Conservation (phyloP, 2,888 invertebrate genomes). For the Trachelus troglodyta region DNA sequence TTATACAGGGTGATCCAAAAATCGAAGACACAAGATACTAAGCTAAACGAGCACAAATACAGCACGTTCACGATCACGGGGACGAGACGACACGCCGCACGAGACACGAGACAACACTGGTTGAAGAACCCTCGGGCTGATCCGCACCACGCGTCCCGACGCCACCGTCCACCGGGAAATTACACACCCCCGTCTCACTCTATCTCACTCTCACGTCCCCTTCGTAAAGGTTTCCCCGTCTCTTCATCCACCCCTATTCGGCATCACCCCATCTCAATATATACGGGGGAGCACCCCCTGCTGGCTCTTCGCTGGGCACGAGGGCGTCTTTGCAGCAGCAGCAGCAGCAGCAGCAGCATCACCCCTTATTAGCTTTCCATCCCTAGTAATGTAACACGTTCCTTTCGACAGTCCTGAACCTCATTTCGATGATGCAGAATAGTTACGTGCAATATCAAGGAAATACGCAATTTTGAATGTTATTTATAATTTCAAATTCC, state of each 20-base stretch:
- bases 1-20: not conserved
- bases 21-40: slow-evolving; percentile 32
- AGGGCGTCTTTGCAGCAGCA: slow-evolving; percentile 44
- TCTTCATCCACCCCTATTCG: slow-evolving; percentile 29
- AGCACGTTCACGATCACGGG: slow-evolving; percentile 56
- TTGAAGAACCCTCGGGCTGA: slow-evolving; percentile 57
- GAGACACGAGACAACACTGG: slow-evolving; percentile 63
- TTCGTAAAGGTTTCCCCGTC: slow-evolving; percentile 8
- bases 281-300: slow-evolving; percentile 41
- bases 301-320: slow-evolving; percentile 37
- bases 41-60: slow-evolving; percentile 57
- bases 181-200: slow-evolving; percentile 49
- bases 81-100: slow-evolving; percentile 54
- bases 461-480: not conserved
- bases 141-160: slow-evolving; percentile 52
- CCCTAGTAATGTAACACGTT: slow-evolving; percentile 9
- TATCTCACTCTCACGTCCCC: not conserved
- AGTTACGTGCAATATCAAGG: not conserved
- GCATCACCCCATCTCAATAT: slow-evolving; percentile 50
- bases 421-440: not conserved
- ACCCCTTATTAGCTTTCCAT: slow-evolving; percentile 46
- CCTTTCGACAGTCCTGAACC: not conserved
- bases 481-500: slow-evolving; percentile 12
- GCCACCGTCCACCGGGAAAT: slow-evolving; percentile 61
- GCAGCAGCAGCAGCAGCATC: slow-evolving; percentile 18